Evolutionary conservation across 1,140 invertebrate species (phyloP).

Genomic region (Tenebrio molitor): DNA sequence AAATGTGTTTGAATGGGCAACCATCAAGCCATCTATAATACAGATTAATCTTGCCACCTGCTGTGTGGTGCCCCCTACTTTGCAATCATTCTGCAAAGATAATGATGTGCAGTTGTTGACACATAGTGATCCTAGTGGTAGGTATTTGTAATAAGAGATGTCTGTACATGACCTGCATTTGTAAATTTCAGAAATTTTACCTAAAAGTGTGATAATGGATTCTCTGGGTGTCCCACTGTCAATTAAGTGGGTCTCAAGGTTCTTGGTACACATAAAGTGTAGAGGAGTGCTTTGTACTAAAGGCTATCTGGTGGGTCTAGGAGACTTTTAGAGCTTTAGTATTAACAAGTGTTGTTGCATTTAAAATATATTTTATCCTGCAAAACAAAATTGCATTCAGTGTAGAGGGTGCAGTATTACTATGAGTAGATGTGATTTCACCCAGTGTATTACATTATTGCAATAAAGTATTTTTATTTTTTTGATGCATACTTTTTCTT

Average conservation of each 20-base stretch:
- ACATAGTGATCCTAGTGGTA: slow-evolving; percentile 93
- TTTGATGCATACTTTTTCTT: background rate
- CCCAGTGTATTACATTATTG: background rate
- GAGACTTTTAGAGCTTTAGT: slow-evolving; percentile 2
- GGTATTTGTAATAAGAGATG: slow-evolving; percentile 61
- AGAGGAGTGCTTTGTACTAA: slow-evolving; percentile 90
- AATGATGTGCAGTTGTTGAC: slow-evolving; percentile 95
- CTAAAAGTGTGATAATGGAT: slow-evolving; percentile 68
- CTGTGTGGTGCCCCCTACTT: slow-evolving; percentile 93
- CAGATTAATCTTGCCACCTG: slow-evolving; percentile 97
- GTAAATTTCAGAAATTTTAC: slow-evolving; percentile 73
- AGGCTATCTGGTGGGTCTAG: slow-evolving; percentile 72
- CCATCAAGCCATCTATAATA: slow-evolving; percentile 90
- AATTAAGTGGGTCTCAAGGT: slow-evolving; percentile 82
- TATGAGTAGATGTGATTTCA: background rate
- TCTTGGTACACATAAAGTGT: slow-evolving; percentile 90
- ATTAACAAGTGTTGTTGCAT: slow-evolving; percentile 15
- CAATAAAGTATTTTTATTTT: slow-evolving; percentile 6
- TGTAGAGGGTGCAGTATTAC: slow-evolving; percentile 24
- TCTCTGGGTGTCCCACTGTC: slow-evolving; percentile 67
- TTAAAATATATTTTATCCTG: slow-evolving; percentile 11
- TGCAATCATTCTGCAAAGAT: slow-evolving; percentile 91
- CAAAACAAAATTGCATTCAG: background rate
- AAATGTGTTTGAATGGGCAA: slow-evolving; percentile 82
- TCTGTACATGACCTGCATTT: no score